phyloP scores from a whole-genome alignment of 2,113 vertebrate genomes.

The Gymnocephalus cernua region DNA sequence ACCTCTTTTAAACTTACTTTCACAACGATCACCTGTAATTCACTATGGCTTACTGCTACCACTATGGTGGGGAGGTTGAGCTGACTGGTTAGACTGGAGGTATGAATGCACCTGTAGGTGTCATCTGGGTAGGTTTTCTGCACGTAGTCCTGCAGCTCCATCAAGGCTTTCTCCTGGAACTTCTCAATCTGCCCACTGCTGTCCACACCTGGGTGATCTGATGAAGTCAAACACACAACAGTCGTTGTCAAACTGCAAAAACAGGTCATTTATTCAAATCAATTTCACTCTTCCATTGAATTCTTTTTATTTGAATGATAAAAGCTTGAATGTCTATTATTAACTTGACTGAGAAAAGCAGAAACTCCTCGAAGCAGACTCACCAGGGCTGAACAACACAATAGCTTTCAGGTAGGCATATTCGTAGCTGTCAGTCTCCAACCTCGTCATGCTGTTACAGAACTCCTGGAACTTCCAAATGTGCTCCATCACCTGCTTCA shows the following conservation, averaged over 20 bases:
- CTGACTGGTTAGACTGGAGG: not conserved
- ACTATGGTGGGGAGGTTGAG: not conserved
- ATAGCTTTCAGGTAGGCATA: constrained; percentile 99
- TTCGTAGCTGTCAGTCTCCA: constrained; percentile 97
- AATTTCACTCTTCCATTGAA: not conserved
- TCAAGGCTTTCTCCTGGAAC: constrained; percentile 99
- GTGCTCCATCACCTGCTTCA: constrained; percentile 99
- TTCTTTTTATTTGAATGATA: not conserved
- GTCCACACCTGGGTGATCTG: constrained; percentile 96
- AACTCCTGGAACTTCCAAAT: constrained; percentile 99
- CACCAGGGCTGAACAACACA: constrained; percentile 98
- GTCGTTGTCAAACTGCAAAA: not conserved
- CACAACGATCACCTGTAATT: not conserved
- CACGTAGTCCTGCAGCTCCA: constrained; percentile 99
- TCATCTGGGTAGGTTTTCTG: constrained; percentile 98
- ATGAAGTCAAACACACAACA: constrained; percentile 25
- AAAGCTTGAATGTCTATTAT: not conserved
- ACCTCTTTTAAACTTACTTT: not conserved
- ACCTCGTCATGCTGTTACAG: constrained; percentile 97
- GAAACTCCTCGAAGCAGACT: constrained; percentile 58
- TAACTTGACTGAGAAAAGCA: not conserved
- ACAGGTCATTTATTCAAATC: not conserved
- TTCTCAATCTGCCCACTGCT: constrained; percentile 95
- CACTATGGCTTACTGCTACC: not conserved
- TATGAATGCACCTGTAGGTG: constrained; percentile 90